Conservation (phyloP, 1,140 invertebrate genomes). For the Drosophila nebulosa region DNA sequence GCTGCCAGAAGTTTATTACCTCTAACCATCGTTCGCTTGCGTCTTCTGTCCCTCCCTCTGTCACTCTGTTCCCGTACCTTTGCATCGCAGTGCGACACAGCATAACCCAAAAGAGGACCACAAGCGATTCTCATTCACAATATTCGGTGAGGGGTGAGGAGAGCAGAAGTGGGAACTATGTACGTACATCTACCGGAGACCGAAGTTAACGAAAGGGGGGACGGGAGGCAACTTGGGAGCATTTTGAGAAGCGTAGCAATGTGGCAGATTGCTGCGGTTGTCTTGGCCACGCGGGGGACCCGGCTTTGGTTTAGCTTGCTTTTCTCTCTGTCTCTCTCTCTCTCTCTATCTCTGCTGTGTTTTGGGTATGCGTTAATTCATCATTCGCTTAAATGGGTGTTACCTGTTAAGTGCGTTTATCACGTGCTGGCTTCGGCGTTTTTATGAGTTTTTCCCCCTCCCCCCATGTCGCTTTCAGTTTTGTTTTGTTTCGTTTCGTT, state of each 20-base stretch:
- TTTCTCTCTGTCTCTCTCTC: not conserved
- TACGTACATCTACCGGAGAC: not conserved
- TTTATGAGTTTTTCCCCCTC: not conserved
- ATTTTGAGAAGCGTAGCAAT: slow-evolving; percentile 12
- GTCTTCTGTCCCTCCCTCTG: too few relatives aligned
- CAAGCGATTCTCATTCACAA: slow-evolving; percentile 38
- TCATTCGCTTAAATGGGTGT: slow-evolving; percentile 61
- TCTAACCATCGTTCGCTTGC: too few relatives aligned
- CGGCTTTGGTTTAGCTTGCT: not conserved
- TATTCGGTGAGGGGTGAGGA: not conserved
- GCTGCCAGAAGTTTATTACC: slow-evolving; percentile 42
- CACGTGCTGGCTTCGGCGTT: slow-evolving; percentile 40
- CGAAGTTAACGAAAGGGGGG: too few relatives aligned
- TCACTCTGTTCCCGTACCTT: not conserved
- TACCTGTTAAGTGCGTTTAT: slow-evolving; percentile 65
- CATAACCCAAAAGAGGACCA: not conserved
- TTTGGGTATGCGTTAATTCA: slow-evolving; percentile 38
- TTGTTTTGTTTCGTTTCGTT: not conserved
- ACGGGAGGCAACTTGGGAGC: not conserved
- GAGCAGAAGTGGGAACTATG: not conserved
- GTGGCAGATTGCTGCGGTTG: slow-evolving; percentile 7
- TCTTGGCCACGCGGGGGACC: not conserved
- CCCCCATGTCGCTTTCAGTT: not conserved
- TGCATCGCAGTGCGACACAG: not conserved
- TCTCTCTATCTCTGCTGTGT: not conserved